Conservation (phyloP, 2,113 vertebrate genomes). For the Toxotes chatareus region DNA sequence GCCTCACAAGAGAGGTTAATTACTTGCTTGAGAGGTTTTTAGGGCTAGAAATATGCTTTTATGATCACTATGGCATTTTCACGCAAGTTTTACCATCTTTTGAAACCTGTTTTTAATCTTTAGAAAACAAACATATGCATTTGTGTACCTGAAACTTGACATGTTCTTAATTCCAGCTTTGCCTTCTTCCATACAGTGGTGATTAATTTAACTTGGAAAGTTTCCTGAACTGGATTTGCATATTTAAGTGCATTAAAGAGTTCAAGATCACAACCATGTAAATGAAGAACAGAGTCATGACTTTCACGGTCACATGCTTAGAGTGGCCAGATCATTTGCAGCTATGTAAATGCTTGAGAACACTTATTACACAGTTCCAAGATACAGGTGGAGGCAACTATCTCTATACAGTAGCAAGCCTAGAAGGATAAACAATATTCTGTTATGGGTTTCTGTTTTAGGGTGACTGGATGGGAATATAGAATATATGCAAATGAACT, state of each 20-base stretch:
- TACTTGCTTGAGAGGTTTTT: neutral
- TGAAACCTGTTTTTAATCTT: neutral
- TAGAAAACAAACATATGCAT: neutral
- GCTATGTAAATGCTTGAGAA: conserved; percentile 11
- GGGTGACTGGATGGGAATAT: conserved; percentile 21
- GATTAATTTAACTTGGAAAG: neutral
- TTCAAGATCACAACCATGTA: neutral
- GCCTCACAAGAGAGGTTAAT: too few relatives aligned
- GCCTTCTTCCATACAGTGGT: neutral
- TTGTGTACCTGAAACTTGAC: neutral
- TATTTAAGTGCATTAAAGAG: conserved; percentile 7
- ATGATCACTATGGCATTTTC: neutral
- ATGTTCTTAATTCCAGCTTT: neutral
- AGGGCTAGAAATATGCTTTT: neutral
- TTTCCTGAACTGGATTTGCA: neutral
- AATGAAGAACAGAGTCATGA: conserved; percentile 13
- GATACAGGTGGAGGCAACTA: neutral
- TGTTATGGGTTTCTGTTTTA: conserved; percentile 2
- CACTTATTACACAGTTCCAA: conserved; percentile 24
- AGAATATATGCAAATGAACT: conserved; percentile 60
- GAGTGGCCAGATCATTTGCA: conserved; percentile 1
- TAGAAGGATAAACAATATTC: conserved; percentile 9
- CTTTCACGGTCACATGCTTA: neutral
- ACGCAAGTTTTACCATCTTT: too few relatives aligned
- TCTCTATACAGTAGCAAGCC: neutral